These are phyloP conservation scores for Operophtera brumata DNA, from an alignment of 2,888 invertebrate genomes.

Conservation along the genomic window DNA sequence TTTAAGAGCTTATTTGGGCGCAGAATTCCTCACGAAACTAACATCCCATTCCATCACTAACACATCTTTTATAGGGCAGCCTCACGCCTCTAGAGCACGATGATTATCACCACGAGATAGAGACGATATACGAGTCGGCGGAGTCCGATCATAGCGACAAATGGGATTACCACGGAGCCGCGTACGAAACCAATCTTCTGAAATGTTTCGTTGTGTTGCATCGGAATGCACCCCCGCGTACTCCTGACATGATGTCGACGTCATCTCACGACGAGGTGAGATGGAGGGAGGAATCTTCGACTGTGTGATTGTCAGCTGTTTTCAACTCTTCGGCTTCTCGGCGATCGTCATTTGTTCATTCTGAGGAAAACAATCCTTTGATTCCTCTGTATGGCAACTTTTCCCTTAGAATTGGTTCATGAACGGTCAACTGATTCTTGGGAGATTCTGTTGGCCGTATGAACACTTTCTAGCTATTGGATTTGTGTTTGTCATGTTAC, in stretches of 20 bases:
- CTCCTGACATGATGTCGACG: constrained; percentile 43
- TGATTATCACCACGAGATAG: constrained; percentile 66
- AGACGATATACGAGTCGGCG: constrained; percentile 65
- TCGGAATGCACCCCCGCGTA: constrained; percentile 41
- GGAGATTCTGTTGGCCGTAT: no score
- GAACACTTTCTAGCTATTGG: no score
- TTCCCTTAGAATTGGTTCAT: no score
- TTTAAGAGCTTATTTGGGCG: no score
- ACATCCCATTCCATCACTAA: constrained; percentile 36
- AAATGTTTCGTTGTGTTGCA: constrained; percentile 48
- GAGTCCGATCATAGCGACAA: constrained; percentile 53
- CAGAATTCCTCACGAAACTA: background rate
- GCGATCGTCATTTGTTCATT: background rate
- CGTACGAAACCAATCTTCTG: constrained; percentile 7
- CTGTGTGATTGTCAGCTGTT: constrained; percentile 18
- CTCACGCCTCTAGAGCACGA: constrained; percentile 40
- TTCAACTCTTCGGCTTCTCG: background rate
- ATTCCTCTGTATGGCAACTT: no score
- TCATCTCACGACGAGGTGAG: constrained; percentile 56
- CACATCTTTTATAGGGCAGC: constrained; percentile 41
- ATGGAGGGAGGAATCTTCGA: constrained; percentile 18
- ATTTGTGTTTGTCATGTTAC: no score
- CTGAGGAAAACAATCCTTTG: no score
- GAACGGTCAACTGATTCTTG: no score
- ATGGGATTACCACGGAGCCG: constrained; percentile 40